phyloP scores from a whole-genome alignment of 2,888 invertebrate genomes.

The Ectemnius lituratus region DNA sequence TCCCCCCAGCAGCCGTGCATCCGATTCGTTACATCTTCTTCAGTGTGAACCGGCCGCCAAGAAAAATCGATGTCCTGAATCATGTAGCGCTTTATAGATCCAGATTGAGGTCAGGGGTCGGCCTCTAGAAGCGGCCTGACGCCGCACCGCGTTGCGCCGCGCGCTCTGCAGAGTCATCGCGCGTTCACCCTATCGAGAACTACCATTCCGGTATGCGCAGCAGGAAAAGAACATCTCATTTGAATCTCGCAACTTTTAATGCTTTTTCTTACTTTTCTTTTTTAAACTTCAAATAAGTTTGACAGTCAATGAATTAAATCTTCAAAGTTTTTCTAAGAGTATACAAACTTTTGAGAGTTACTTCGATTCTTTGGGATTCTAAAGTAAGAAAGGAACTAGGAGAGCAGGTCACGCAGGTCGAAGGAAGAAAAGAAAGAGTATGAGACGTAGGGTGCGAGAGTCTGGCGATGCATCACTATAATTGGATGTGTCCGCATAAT shows the following conservation, averaged over 20 bases:
- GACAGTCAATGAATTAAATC: too few species aligned
- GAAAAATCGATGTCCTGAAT: constrained; percentile 23
- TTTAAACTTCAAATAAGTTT: too few species aligned
- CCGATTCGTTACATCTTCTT: constrained; percentile 14
- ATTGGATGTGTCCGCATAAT: constrained; percentile 52
- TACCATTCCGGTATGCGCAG: neutral
- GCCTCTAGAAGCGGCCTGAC: constrained; percentile 7
- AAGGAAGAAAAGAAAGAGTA: neutral
- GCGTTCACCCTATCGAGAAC: neutral
- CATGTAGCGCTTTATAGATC: constrained; percentile 16
- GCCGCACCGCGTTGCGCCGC: too few species aligned
- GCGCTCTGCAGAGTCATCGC: constrained; percentile 30
- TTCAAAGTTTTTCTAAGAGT: too few species aligned
- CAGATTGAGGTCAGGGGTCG: constrained; percentile 35
- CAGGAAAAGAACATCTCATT: neutral
- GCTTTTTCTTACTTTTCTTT: too few species aligned
- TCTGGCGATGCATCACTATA: constrained; percentile 44
- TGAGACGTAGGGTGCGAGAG: neutral
- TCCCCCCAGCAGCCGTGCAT: neutral
- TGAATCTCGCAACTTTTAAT: too few species aligned
- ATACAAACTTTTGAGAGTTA: too few species aligned
- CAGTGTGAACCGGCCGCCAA: neutral
- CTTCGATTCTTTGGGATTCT: too few species aligned
- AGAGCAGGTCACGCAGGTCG: neutral
- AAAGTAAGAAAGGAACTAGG: too few species aligned